These are phyloP conservation scores for Datnioides undecimradiatus DNA, from an alignment of 2,113 vertebrate species.

Conservation along the genomic window DNA sequence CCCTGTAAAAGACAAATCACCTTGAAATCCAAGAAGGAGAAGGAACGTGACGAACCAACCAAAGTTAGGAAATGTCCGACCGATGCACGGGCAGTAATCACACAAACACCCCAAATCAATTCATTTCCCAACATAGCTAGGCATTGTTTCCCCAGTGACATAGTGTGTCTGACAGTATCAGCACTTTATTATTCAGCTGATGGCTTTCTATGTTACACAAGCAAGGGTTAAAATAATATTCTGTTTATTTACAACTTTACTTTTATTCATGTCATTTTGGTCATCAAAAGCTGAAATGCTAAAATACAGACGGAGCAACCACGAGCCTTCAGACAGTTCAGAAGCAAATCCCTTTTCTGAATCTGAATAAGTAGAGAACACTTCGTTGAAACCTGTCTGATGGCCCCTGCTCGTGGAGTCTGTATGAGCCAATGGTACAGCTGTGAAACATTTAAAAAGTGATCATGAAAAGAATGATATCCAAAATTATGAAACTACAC, in stretches of 20 bases:
- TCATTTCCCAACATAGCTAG: not conserved
- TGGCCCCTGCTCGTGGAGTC: not conserved
- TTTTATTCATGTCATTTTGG: constrained; percentile 14
- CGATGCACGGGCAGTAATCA: not conserved
- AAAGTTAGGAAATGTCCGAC: not conserved
- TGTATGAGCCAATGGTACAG: not conserved
- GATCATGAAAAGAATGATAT: not conserved
- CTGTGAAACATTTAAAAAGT: not conserved
- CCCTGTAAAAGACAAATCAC: constrained; percentile 57
- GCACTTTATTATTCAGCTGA: constrained; percentile 18
- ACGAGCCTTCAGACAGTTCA: not conserved
- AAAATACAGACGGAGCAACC: not conserved
- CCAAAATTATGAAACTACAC: constrained; percentile 10
- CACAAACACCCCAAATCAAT: not conserved
- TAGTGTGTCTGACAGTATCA: not conserved
- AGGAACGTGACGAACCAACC: not conserved
- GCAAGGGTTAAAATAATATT: constrained; percentile 1
- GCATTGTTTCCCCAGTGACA: not conserved
- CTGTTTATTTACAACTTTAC: constrained; percentile 3
- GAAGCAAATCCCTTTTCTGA: not conserved
- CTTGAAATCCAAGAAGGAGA: constrained; percentile 32
- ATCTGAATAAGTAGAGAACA: not conserved
- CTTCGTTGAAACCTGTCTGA: not conserved
- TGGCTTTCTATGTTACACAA: constrained; percentile 39
- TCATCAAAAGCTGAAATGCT: constrained; percentile 10